Evolutionary conservation across 1,140 invertebrate genomes (phyloP), one percentile per base, ranked within the genome.

Genomic region (Microplitis demolitor): DNA sequence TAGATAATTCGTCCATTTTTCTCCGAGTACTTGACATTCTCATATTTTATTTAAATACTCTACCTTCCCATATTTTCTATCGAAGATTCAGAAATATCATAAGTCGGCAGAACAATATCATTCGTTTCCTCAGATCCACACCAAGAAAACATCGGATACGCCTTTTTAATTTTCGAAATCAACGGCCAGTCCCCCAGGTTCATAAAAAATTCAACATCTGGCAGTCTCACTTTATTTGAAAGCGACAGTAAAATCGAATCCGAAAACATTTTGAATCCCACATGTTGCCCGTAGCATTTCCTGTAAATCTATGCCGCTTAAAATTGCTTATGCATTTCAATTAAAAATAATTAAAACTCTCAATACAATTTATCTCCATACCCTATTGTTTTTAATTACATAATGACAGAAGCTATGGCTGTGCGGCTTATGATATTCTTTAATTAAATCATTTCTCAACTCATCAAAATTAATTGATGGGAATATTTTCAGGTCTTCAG

Each of bases 151-250:
- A 99, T 92, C n/a, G 97, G 96, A 76, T 93, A 89, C 13, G 88
- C 85, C 53, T 86, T 78, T 16, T 88, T 85, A 13, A 89, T 89
- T 67, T 90, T 90, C 54, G 88, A 85, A 0, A 91, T 89, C 11
- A 99, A 85, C 9, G 97, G 97, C 96, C 97, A 99, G 86, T 99
- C 97, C 14, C 97, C 97, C 13, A 99, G 89, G 88, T 99, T 99
- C 35, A 96, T 90, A 77, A 98, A 93, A 78, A 99, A 92, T 85
- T 98, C 96, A 70, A 95, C 85, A 87, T 99, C 93, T 11, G 97
- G 96, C 58, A 99, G 83, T 24, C 86, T 74, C n/a, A 94, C 91
- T 90, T 97, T 97, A 75, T 96, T 88, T 9, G 91, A 84, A 13
- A 99, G 80, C 0, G 96, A 97, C 34, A 96, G 83, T 16, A 99